Conservation (phyloP, 2,797 vertebrate species). For the Borostomias antarcticus region DNA sequence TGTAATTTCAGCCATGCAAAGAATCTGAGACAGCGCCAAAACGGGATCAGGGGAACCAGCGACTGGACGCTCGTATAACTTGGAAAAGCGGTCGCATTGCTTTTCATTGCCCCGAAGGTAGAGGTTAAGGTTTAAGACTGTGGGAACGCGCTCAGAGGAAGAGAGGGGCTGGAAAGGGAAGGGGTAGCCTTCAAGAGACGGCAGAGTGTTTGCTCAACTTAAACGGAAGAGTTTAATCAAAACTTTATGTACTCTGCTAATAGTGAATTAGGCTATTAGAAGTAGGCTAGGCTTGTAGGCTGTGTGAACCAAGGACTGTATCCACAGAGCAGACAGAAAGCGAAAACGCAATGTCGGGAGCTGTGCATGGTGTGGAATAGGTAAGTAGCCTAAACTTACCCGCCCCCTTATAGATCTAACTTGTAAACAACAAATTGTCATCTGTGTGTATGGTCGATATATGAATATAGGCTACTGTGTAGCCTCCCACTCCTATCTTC, state of each 20-base stretch:
- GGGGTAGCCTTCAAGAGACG: slow-evolving; percentile 2
- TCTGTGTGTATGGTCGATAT: background rate
- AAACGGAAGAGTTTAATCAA: slow-evolving; percentile 6
- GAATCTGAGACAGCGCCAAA: background rate
- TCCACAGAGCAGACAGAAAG: background rate
- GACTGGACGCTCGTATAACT: slow-evolving; percentile 15
- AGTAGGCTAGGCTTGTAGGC: too few relatives aligned
- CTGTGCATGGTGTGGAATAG: slow-evolving; percentile 12
- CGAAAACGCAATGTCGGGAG: slow-evolving; percentile 5
- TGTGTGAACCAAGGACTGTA: background rate
- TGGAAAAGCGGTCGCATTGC: slow-evolving; percentile 13
- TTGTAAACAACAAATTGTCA: slow-evolving; percentile 17
- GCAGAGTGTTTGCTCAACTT: slow-evolving; percentile 25
- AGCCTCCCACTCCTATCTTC: background rate
- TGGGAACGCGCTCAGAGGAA: slow-evolving; percentile 20
- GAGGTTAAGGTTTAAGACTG: slow-evolving; percentile 14
- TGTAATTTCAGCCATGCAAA: background rate
- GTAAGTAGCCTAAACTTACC: slow-evolving; percentile 6
- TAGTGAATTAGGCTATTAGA: background rate
- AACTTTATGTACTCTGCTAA: slow-evolving; percentile 1
- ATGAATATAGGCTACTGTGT: background rate
- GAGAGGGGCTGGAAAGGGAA: slow-evolving; percentile 13
- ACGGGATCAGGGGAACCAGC: background rate
- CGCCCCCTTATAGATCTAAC: background rate
- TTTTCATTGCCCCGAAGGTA: background rate